Evolutionary conservation across 2,888 invertebrate genomes (phyloP), one percentile per base, ranked within the genome.

Genomic region (Oscheius sp.): DNA sequence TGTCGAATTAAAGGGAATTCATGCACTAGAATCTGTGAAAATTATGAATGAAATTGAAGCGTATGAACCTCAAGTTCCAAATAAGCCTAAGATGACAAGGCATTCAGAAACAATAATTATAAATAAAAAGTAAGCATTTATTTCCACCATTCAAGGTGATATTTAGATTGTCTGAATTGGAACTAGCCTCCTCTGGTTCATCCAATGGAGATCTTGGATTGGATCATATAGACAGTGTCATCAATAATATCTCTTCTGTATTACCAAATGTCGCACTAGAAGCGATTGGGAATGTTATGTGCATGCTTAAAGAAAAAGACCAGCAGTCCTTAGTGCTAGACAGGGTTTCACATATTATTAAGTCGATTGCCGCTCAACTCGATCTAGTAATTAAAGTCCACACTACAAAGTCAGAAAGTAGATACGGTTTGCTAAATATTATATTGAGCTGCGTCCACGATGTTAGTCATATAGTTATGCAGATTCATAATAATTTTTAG

Each of bases 171-270:
- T n/a, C n/a, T n/a, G n/a, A n/a, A n/a, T n/a, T n/a, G n/a, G n/a
- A n/a, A n/a, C n/a, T n/a, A n/a, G n/a, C n/a, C n/a, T n/a, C n/a
- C n/a, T n/a, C n/a, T n/a, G n/a, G n/a, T n/a, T n/a, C n/a, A n/a
- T n/a, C n/a, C n/a, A n/a, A n/a, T n/a, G n/a, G n/a, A n/a, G n/a
- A n/a, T n/a, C n/a, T n/a, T n/a, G n/a, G n/a, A 37, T 70, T 71
- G 0, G 80, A 81, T 67, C 79, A 78, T 46, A 71, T 82, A 15
- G 76, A 80, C 37, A 65, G 78, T 50, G 78, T 75, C 27, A 80
- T 83, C 55, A 75, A 80, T 63, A 82, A 82, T 64, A 70, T 82
- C 6, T 58, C 68, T 65, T 75, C 58, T 50, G 73, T 12, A 52
- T 73, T 69, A n/a, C 70, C 45, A 12, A 53, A 69, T 12, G 64